phyloP scores from a whole-genome alignment of 2,888 invertebrate genomes.

The Caenorhabditis japonica region DNA sequence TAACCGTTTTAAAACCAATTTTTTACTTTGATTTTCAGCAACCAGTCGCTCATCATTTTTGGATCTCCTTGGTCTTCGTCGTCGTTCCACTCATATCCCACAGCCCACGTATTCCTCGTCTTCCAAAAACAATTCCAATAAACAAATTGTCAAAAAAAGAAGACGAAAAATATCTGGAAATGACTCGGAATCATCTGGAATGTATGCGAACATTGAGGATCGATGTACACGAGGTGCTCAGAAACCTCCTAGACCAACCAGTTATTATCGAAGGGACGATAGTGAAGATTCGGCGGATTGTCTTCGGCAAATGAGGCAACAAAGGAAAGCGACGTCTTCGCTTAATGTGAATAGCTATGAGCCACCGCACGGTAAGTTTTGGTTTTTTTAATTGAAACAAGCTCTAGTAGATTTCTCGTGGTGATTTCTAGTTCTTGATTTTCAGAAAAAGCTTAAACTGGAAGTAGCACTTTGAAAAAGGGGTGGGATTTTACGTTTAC shows the following conservation, averaged over 20 bases:
- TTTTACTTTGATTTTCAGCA: constrained; percentile 57
- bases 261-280: constrained; percentile 60
- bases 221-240: constrained; percentile 38
- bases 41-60: constrained; percentile 73
- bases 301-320: constrained; percentile 38
- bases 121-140: constrained; percentile 28
- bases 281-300: constrained; percentile 61
- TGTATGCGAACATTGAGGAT: constrained; percentile 48
- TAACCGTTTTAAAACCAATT: no score
- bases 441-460: no score
- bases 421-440: no score
- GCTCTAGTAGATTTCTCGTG: no score
- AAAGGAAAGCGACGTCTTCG: constrained; percentile 55
- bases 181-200: constrained; percentile 52
- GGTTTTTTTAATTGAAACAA: no score
- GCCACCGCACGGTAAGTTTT: constrained; percentile 21
- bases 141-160: constrained; percentile 45
- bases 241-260: constrained; percentile 57
- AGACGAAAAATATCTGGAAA: constrained; percentile 50
- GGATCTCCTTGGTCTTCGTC: constrained; percentile 67
- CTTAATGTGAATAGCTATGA: constrained; percentile 51
- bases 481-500: no score
- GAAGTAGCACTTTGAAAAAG: no score
- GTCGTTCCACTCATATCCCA: constrained; percentile 47
- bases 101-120: constrained; percentile 32